A percentile compares a stretch with the other conserved stretches of the same genome.
phyloP scores from a whole-genome alignment of 2,797 vertebrate species.

The Galagoides demidoff region DNA sequence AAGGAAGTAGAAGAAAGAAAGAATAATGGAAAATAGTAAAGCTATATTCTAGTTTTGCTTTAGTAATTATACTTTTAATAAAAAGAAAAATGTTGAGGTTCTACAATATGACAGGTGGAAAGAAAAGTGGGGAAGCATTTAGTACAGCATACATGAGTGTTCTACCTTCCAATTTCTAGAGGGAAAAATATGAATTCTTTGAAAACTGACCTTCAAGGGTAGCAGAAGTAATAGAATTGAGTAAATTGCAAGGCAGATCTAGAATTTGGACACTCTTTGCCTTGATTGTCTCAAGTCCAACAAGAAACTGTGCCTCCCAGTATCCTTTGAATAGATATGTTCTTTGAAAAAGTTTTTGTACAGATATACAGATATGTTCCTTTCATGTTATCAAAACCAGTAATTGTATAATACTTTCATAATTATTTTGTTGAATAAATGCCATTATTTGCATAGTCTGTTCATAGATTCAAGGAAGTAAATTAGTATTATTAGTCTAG shows the following conservation, averaged over 20 bases:
- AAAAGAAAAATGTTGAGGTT: background rate
- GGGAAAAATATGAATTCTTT: background rate
- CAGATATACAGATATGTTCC: background rate
- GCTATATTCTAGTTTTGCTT: background rate
- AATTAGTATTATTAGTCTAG: background rate
- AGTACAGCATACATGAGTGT: background rate
- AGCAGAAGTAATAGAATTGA: background rate
- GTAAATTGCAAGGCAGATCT: background rate
- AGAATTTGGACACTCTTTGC: background rate
- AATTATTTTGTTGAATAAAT: background rate
- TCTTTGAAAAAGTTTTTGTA: slow-evolving; percentile 9
- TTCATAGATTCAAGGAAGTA: slow-evolving; percentile 3
- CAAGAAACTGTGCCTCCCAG: background rate
- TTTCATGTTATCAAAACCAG: slow-evolving; percentile 34
- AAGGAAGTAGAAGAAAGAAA: too few relatives aligned
- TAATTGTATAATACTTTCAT: background rate
- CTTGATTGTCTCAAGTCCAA: background rate
- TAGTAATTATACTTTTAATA: background rate
- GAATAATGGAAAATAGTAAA: background rate
- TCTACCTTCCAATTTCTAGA: background rate
- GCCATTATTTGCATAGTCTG: background rate
- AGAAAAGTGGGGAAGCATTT: background rate
- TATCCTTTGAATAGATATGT: slow-evolving; percentile 11
- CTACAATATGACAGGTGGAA: background rate
- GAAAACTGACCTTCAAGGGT: background rate